These are phyloP conservation scores for Idris sp. DNA, from an alignment of 1,140 invertebrate species.

Conservation along the genomic window DNA sequence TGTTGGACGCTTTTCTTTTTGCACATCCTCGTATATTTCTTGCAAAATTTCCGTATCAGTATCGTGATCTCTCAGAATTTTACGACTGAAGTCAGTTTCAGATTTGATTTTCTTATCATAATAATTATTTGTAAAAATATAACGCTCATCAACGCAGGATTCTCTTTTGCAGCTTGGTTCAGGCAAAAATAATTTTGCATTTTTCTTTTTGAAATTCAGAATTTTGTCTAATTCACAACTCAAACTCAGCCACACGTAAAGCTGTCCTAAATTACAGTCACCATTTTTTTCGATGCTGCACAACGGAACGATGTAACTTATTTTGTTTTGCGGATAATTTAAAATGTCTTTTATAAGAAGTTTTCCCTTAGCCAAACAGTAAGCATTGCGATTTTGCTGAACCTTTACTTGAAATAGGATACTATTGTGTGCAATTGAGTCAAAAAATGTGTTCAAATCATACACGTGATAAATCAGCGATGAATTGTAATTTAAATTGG, in stretches of 20 bases:
- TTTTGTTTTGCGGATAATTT: slow-evolving; percentile 71
- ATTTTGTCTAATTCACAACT: slow-evolving; percentile 67
- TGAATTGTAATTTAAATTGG: slow-evolving; percentile 67
- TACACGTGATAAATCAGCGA: slow-evolving; percentile 67
- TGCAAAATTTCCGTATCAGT: too few species aligned
- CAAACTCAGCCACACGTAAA: slow-evolving; percentile 70
- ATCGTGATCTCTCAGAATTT: too few species aligned
- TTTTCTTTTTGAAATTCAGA: too few species aligned
- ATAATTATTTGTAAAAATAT: too few species aligned
- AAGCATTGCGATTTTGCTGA: slow-evolving; percentile 39
- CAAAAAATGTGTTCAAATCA: slow-evolving; percentile 65
- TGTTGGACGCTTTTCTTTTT: too few species aligned
- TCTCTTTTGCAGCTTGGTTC: too few species aligned
- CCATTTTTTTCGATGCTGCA: slow-evolving; percentile 51
- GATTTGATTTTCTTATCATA: too few species aligned
- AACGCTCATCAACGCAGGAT: too few species aligned
- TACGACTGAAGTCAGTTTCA: too few species aligned
- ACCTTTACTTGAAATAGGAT: slow-evolving; percentile 67
- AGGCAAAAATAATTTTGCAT: too few species aligned
- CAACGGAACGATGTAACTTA: slow-evolving; percentile 66
- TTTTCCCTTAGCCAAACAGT: slow-evolving; percentile 61
- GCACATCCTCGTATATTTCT: too few species aligned
- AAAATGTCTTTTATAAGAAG: slow-evolving; percentile 68
- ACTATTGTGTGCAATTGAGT: slow-evolving; percentile 54
- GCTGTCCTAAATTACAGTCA: slow-evolving; percentile 64